Evolutionary conservation across 2,113 vertebrate genomes (phyloP), one percentile per base, ranked within the genome.

Genomic region (Microtus ochrogaster): DNA sequence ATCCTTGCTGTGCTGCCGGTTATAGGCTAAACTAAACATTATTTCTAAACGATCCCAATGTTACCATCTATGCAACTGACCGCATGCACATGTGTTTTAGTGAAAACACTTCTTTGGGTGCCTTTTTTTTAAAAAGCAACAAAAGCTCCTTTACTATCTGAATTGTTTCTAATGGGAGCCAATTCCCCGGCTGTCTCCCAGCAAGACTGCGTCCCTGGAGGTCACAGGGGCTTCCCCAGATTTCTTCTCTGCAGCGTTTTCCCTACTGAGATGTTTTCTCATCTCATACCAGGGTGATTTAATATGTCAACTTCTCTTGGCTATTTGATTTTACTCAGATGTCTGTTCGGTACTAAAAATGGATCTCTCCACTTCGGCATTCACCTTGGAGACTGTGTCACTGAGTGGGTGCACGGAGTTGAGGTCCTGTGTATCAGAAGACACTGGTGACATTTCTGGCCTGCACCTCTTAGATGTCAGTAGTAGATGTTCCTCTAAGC

Each of bases 231-330:
- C 55, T 24, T 36, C 55, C 33, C 22, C 39, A 90, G 63, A 81
- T 81, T 74, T 74, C n/a, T 68, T 73, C 77, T 79, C 63, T 66
- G 28, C 47, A 89, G 93, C 16, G 49, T 16, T 86, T 66, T 72
- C 36, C 21, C 77, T 74, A 63, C 19, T 68, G 36, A 88, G 66
- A 33, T 78, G 30, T 11, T 49, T 92, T 84, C 70, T 77, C 28
- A 61, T 77, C 58, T 36, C 58, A 44, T 44, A 65, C 21, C 28
- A 91, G 49, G 49, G 3, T 10, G 14, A 79, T 79, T 79, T 88
- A 77, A 47, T 74, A 96, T 78, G 74, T 88, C 73, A 90, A 47
- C 47, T 78, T 95, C 65, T 94, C 79, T 87, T 95, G 79, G 30
- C 30, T 81, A 63, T 28, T 49, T 70, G 41, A 66, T 83, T 39